These are phyloP conservation scores for Leptura quadrifasciata DNA, from an alignment of 2,888 invertebrate species.

Conservation along the genomic window DNA sequence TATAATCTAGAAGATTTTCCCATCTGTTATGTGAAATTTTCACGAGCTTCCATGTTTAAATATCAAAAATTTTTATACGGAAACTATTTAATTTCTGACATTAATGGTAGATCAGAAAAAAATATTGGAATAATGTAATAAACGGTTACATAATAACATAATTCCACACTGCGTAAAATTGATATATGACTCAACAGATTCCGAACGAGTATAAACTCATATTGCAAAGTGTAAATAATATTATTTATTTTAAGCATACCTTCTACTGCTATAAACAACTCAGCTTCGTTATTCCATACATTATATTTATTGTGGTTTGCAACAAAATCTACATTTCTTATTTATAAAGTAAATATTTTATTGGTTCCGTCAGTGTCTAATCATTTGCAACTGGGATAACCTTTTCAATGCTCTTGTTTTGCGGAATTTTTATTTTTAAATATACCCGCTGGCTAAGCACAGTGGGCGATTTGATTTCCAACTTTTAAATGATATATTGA, in stretches of 20 bases:
- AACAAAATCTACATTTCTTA: background rate
- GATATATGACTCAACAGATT: background rate
- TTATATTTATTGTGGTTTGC: background rate
- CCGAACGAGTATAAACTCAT: background rate
- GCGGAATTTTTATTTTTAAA: too few species aligned
- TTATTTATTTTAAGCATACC: background rate
- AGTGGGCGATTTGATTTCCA: too few species aligned
- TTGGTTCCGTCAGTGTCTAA: background rate
- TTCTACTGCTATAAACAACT: background rate
- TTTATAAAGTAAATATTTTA: background rate
- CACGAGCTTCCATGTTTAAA: background rate
- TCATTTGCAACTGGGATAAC: background rate
- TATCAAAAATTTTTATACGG: background rate
- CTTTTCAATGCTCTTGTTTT: too few species aligned
- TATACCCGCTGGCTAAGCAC: too few species aligned
- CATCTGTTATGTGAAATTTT: background rate
- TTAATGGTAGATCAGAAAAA: background rate
- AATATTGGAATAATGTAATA: background rate
- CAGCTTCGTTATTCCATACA: background rate
- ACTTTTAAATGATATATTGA: too few species aligned
- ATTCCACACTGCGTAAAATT: background rate
- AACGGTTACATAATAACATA: background rate
- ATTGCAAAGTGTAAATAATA: background rate
- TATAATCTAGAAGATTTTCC: background rate
- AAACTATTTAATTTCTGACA: background rate